Evolutionary conservation across 2,113 vertebrate species (phyloP).

Genomic region (Aplodontia rufa): DNA sequence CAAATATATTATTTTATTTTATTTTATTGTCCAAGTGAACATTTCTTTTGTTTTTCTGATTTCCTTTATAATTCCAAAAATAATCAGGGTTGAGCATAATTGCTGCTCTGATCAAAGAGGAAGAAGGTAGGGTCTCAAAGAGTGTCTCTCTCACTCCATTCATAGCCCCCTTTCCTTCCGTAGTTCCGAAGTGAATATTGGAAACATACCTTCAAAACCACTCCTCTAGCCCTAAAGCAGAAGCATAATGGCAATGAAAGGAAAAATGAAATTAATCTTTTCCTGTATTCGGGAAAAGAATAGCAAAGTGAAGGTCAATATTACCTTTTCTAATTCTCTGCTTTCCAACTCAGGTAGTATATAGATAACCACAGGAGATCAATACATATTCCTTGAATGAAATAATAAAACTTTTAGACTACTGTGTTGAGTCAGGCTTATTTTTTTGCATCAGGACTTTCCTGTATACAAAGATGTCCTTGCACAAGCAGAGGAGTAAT

Average conservation of each 20-base stretch:
- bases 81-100: not conserved
- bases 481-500: not conserved
- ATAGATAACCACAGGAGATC: not conserved
- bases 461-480: not conserved
- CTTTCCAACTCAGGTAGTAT: not conserved
- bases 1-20: not conserved
- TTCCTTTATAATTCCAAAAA: not conserved
- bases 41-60: not conserved
- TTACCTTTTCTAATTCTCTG: constrained; percentile 52
- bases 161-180: not conserved
- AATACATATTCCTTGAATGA: constrained; percentile 18
- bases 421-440: not conserved
- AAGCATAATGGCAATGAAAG: not conserved
- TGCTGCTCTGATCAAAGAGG: not conserved
- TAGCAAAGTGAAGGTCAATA: constrained; percentile 12
- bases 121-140: not conserved
- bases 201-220: not conserved
- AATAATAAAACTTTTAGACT: constrained; percentile 3
- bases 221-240: not conserved
- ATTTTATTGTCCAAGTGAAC: not conserved
- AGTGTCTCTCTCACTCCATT: not conserved
- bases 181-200: not conserved
- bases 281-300: constrained; percentile 14
- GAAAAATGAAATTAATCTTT: constrained; percentile 25
- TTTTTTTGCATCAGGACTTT: not conserved